phyloP scores from a whole-genome alignment of 2,888 invertebrate species.

The Coecobrya sp. region DNA sequence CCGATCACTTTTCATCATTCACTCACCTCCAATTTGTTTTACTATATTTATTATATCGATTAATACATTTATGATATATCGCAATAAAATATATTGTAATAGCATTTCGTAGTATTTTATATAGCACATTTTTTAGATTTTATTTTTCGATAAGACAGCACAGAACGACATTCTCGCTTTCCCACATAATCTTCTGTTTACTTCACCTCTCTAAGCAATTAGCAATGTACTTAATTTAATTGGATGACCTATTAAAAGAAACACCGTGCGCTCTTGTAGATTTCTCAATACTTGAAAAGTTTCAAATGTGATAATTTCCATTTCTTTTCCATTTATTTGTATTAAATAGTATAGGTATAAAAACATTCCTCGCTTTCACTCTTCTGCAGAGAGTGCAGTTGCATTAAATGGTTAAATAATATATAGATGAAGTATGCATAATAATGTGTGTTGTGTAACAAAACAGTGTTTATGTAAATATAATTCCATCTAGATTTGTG shows the following conservation, averaged over 20 bases:
- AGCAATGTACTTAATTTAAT: not conserved
- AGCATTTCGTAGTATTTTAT: slow-evolving; percentile 54
- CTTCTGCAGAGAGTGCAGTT: not conserved
- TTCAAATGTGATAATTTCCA: slow-evolving; percentile 19
- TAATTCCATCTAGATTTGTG: not conserved
- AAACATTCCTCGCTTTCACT: slow-evolving; percentile 20
- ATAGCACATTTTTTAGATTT: slow-evolving; percentile 61
- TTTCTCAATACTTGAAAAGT: slow-evolving; percentile 13
- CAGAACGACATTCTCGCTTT: slow-evolving; percentile 28
- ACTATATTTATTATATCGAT: not conserved
- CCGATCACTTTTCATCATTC: slow-evolving; percentile 34
- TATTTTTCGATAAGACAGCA: slow-evolving; percentile 58
- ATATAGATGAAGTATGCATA: not conserved
- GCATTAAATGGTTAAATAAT: slow-evolving; percentile 28
- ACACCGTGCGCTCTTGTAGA: not conserved
- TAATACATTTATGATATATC: slow-evolving; percentile 62
- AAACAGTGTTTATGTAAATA: slow-evolving; percentile 7
- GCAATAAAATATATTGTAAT: slow-evolving; percentile 69
- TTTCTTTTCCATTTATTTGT: not conserved
- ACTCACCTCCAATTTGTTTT: slow-evolving; percentile 1
- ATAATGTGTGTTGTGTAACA: not conserved
- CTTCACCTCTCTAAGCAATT: not conserved
- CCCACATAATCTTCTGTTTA: not conserved
- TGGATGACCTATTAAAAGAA: not conserved
- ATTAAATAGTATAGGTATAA: slow-evolving; percentile 16